Base-by-base conservation (phyloP, 2,113 vertebrate genomes). In the Miniopterus natalensis region DNA sequence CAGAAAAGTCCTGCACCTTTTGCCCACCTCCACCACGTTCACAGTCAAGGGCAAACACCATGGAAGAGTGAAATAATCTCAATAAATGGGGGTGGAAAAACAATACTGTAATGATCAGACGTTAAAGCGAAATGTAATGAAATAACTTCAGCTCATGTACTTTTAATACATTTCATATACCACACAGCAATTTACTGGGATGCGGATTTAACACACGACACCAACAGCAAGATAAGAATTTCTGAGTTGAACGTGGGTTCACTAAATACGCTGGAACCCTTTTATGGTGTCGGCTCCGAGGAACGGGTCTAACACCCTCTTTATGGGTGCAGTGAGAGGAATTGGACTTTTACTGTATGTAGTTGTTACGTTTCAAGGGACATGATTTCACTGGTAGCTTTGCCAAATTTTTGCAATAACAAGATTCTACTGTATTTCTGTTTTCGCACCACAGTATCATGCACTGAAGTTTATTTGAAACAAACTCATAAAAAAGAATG, bases 401-500 rank as follows among this genome's bases (percentile, higher is more conserved):
- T 84, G 95, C 75, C 96, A 85, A 61, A 47, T 25, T 85, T 94
- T 89, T 51, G 51, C 53, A 95, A 49, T 93, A 95, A 84, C 31
- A 45, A 13, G 53, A 89, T 89, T 77, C 65, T 71, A 80, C 47
- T 55, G 40, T 92, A 63, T 88, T 93, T 87, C n/a, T 88, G 12
- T 61, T 96, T 91, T 61, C 80, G 57, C 55, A 79, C 47, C 53
- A 65, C 21, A 73, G 6, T 93, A 23, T 91, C 40, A 45, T 57
- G 79, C 13, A 45, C 14, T 55, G 25, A 68, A 40, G 11, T 86
- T 92, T 84, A 86, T 65, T 85, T 90, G 27, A 2, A 15, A 40
- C 49, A 75, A 20, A 61, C 20, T 31, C 12, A 42, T 1, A 57
- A 36, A 68, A 77, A 77, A 55, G 18, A 88, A 94, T 49, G 42